phyloP scores from a whole-genome alignment of 2,888 invertebrate species.

The Amiota communis region DNA sequence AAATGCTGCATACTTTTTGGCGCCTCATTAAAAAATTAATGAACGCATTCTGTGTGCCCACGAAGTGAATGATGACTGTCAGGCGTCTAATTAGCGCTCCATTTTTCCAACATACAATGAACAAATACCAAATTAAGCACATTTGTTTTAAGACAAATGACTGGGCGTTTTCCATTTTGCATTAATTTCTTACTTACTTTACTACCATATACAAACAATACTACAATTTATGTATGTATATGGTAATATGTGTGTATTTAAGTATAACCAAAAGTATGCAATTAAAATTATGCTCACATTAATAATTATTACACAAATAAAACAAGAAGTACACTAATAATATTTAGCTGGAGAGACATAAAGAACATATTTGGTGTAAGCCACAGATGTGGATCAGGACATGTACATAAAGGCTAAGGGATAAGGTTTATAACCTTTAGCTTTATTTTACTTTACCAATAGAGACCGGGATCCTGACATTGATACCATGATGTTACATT shows the following conservation, averaged over 20 bases:
- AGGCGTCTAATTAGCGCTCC: conserved; percentile 46
- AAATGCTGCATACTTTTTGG: conserved; percentile 47
- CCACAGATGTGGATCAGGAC: not conserved
- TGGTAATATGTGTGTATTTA: no score
- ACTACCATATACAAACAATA: no score
- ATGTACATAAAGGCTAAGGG: not conserved
- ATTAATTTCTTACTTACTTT: no score
- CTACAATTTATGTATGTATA: no score
- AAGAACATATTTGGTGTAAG: not conserved
- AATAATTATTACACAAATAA: conserved; percentile 29
- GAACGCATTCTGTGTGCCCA: no score
- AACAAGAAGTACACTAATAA: conserved; percentile 4
- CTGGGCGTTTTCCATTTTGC: no score
- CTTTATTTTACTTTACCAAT: not conserved
- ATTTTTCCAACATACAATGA: not conserved
- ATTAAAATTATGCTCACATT: conserved; percentile 34
- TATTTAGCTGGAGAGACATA: not conserved
- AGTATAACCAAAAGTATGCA: conserved; percentile 29
- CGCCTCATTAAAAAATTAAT: conserved; percentile 43
- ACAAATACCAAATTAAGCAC: not conserved
- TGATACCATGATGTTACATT: not conserved
- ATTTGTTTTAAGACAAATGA: not conserved
- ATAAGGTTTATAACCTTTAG: not conserved
- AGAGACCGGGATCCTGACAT: no score
- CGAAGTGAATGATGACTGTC: no score